These are phyloP conservation scores for Ctenoplectra terminalis DNA, from an alignment of 1,140 invertebrate species.

Conservation along the genomic window DNA sequence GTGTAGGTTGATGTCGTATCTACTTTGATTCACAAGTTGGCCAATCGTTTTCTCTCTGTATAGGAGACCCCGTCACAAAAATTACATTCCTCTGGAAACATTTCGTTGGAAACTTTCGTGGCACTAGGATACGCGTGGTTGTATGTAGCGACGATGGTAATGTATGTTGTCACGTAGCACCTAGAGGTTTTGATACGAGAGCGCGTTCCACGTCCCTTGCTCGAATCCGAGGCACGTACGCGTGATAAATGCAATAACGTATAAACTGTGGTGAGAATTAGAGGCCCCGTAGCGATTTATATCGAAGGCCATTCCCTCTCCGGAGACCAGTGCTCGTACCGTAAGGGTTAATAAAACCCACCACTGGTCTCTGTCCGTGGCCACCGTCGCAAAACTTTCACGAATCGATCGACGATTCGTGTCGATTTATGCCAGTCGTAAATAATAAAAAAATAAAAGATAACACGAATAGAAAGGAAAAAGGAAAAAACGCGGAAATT, in stretches of 20 bases:
- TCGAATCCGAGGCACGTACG: constrained; percentile 72
- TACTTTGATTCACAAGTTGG: constrained; percentile 43
- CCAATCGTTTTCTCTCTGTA: neutral
- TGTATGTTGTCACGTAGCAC: constrained; percentile 65
- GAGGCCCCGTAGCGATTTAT: constrained; percentile 69
- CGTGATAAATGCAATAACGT: constrained; percentile 80
- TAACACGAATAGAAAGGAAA: neutral
- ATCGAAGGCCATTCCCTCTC: constrained; percentile 54
- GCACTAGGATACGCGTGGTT: constrained; percentile 12
- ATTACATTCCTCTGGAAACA: constrained; percentile 32
- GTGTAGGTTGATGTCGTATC: no score
- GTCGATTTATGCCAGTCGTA: constrained; percentile 65
- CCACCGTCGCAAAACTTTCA: constrained; percentile 49
- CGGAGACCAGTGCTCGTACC: constrained; percentile 16
- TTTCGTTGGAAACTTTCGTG: constrained; percentile 56
- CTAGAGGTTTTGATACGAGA: constrained; percentile 26
- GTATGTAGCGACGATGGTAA: constrained; percentile 23
- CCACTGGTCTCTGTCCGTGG: neutral
- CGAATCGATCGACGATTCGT: constrained; percentile 49
- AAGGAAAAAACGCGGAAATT: neutral
- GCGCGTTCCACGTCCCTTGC: constrained; percentile 43
- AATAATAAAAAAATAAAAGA: constrained; percentile 49
- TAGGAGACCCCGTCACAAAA: constrained; percentile 1
- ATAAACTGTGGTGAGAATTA: constrained; percentile 80
- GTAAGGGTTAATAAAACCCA: constrained; percentile 12